Conservation (phyloP, 2,113 vertebrate species). For the Ondatra zibethicus region DNA sequence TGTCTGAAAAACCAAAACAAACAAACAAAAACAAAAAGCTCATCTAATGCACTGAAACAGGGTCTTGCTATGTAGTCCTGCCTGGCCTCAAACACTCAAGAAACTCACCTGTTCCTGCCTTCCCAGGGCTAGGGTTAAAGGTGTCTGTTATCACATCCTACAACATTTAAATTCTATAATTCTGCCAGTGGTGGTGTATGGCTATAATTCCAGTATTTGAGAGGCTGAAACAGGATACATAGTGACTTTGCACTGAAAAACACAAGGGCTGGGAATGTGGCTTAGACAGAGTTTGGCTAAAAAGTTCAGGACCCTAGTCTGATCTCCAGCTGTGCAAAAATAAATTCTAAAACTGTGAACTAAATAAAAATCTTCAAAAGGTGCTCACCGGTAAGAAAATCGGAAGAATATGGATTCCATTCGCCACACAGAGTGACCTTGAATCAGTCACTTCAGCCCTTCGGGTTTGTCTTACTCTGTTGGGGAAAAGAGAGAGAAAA, state of each 20-base stretch:
- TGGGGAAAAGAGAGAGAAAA: conserved; percentile 28
- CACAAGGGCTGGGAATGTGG: not conserved
- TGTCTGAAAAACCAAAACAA: no score
- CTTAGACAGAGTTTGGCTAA: not conserved
- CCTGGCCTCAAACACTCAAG: not conserved
- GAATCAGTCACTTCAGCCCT: conserved; percentile 55
- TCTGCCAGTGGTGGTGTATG: not conserved
- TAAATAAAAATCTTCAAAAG: conserved; percentile 43
- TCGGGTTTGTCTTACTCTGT: conserved; percentile 55
- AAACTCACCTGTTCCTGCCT: not conserved
- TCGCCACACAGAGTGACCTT: conserved; percentile 44
- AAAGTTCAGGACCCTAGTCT: not conserved
- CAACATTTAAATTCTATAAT: not conserved
- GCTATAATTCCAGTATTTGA: not conserved
- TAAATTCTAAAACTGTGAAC: not conserved
- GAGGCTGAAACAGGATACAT: not conserved
- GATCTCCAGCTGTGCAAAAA: not conserved
- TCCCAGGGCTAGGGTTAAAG: not conserved
- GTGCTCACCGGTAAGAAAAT: conserved; percentile 74
- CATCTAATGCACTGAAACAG: not conserved
- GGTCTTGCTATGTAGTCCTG: not conserved
- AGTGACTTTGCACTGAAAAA: not conserved
- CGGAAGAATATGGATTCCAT: conserved; percentile 57
- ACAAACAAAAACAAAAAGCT: not conserved
- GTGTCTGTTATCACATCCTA: not conserved